phyloP scores from a whole-genome alignment of 92 coral and sea anemone genomes.

The Epizoanthus ramosus region DNA sequence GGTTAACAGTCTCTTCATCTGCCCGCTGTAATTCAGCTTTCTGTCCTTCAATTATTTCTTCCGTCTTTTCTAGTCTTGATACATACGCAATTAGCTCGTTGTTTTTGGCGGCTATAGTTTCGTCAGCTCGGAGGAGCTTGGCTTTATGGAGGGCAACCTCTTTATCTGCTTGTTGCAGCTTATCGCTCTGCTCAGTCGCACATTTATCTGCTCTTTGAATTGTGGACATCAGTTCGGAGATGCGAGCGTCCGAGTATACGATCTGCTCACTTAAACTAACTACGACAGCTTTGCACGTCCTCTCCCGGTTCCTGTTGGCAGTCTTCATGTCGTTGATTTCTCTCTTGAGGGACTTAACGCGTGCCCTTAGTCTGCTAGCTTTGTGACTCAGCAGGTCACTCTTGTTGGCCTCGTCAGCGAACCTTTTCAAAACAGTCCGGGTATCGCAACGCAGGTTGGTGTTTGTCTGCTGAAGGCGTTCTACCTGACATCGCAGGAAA shows the following conservation, averaged over 20 bases:
- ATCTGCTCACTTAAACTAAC: not conserved
- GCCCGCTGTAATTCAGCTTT: not conserved
- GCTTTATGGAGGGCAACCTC: not conserved
- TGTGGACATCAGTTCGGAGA: not conserved
- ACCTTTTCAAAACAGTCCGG: not conserved
- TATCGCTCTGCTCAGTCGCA: not conserved
- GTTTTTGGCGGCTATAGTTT: not conserved
- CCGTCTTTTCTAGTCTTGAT: not conserved
- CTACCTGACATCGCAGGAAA: constrained; percentile 11
- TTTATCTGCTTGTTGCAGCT: not conserved
- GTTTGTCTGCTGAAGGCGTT: constrained; percentile 45
- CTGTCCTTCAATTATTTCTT: not conserved
- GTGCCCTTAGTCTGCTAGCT: not conserved
- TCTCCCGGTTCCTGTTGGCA: not conserved
- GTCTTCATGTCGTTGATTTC: not conserved
- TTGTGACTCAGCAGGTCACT: constrained; percentile 1
- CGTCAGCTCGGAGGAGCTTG: not conserved
- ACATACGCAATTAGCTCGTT: not conserved
- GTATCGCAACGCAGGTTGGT: constrained; percentile 42
- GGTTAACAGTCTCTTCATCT: constrained; percentile 34
- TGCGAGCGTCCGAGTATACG: not conserved
- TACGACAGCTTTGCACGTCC: not conserved
- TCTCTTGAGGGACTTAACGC: constrained; percentile 7
- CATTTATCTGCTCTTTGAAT: not conserved
- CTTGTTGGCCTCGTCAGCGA: not conserved